A percentile compares a stretch with the other conserved stretches of the same genome.
phyloP scores from a whole-genome alignment of 2,888 invertebrate species.

The Pecten maximus region DNA sequence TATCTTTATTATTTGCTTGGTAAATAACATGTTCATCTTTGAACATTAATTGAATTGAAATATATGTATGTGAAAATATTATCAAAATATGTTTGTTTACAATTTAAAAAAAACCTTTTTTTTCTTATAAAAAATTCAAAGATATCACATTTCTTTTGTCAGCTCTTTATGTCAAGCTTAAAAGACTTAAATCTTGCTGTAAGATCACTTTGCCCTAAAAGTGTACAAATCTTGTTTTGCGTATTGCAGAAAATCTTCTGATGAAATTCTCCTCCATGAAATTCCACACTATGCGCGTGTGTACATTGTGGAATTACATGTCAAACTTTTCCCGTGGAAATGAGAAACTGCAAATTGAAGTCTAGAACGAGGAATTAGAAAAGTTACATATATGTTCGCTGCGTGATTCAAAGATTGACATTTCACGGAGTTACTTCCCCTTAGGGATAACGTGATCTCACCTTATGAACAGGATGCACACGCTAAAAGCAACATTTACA shows the following conservation, averaged over 20 bases:
- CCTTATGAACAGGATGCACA: not conserved
- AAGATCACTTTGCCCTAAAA: not conserved
- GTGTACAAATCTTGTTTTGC: not conserved
- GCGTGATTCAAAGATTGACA: not conserved
- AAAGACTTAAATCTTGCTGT: not conserved
- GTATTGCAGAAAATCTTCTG: not conserved
- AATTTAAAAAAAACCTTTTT: too few relatives aligned
- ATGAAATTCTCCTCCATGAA: not conserved
- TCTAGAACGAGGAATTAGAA: not conserved
- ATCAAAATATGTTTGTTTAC: too few relatives aligned
- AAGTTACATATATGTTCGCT: not conserved
- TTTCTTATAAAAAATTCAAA: not conserved
- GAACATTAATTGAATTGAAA: too few relatives aligned
- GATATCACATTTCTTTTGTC: not conserved
- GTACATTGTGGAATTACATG: not conserved
- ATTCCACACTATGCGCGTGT: not conserved
- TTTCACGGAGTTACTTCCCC: not conserved
- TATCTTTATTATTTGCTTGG: too few relatives aligned
- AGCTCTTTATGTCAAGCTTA: not conserved
- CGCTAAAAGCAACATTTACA: not conserved
- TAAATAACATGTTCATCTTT: too few relatives aligned
- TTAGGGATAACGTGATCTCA: not conserved
- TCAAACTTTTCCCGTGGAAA: not conserved
- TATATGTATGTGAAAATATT: too few relatives aligned
- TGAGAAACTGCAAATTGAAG: conserved; percentile 9